Evolutionary conservation across 1,140 invertebrate species (phyloP), one percentile per base, ranked within the genome.

Genomic region (Adoxophyes honmai): DNA sequence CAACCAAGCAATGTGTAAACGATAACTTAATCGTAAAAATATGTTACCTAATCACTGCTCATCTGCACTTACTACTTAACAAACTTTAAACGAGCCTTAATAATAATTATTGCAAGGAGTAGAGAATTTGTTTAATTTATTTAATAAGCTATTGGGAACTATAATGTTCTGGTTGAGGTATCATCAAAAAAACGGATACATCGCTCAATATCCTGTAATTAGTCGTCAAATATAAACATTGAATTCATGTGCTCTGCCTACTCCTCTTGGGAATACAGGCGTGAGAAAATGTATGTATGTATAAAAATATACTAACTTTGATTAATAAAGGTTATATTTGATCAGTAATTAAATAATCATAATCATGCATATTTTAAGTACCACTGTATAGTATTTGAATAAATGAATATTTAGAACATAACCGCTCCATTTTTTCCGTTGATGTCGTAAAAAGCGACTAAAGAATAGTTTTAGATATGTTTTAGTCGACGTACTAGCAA

Each of bases 161-260:
- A 39, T 39, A 39, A n/a, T 39, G 38, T 39, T 13, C 16, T 39
- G 14, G 13, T 39, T 39, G 38, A 15, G 38, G 38, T 39, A 39
- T 39, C 13, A 39, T 15, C 16, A 39, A 39, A 39, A 39, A 39
- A 8, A 39, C 5, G 14, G 38, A 15, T 13, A 15, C 38, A 39
- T 16, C 14, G 38, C 38, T 39, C 38, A 39, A 39, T 8, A 16
- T 39, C 38, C 38, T 39, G 38, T 39, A 39, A 39, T 39, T 16
- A 39, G 14, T 39, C 38, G 38, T 39, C 38, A 39, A 39, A 39
- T 5, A 39, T 15, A 39, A 39, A 39, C 8, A 4, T 39, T 39
- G 4, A 5, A 1, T 15, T 7, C 2, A 15, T 39, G 14, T 39
- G 14, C n/a, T n/a, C n/a, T n/a, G n/a, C n/a, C n/a, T n/a, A n/a